These are phyloP conservation scores for Hyperoplus lanceolatus DNA, from an alignment of 2,797 vertebrate genomes.

Conservation along the genomic window DNA sequence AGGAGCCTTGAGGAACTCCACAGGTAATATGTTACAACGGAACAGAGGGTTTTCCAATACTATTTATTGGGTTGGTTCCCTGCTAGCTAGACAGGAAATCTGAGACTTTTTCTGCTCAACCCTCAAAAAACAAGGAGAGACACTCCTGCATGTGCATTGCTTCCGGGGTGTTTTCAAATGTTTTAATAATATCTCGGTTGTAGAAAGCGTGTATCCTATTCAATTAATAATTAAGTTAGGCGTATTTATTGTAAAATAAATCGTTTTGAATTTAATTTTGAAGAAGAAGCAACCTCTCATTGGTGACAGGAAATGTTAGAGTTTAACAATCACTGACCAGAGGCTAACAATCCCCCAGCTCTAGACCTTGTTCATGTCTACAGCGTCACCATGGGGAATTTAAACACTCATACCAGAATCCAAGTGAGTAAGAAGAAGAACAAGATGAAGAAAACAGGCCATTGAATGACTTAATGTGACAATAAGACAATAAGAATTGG, in stretches of 20 bases:
- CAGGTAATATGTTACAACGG: not conserved
- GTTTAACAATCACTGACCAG: constrained; percentile 7
- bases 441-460: constrained; percentile 17
- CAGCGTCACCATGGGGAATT: constrained; percentile 12
- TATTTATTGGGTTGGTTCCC: not conserved
- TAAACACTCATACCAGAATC: constrained; percentile 12
- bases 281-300: not conserved
- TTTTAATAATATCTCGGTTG: not conserved
- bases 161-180: not conserved
- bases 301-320: constrained; percentile 2
- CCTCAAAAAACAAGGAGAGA: not conserved
- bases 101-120: not conserved
- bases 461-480: constrained; percentile 22
- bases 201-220: not conserved
- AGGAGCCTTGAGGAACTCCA: constrained; percentile 15
- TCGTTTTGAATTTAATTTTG: too few species aligned
- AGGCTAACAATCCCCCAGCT: not conserved
- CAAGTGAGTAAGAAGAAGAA: constrained; percentile 18
- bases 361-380: constrained; percentile 11
- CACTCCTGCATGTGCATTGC: too few species aligned
- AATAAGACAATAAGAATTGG: constrained; percentile 26
- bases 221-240: too few species aligned
- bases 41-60: not conserved
- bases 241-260: too few species aligned
- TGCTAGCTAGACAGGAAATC: not conserved